Percentiles rank a stretch among this genome's conserved stretches.
Evolutionary conservation across 1,140 invertebrate genomes (phyloP).

Genomic region (Pararge aegeria): DNA sequence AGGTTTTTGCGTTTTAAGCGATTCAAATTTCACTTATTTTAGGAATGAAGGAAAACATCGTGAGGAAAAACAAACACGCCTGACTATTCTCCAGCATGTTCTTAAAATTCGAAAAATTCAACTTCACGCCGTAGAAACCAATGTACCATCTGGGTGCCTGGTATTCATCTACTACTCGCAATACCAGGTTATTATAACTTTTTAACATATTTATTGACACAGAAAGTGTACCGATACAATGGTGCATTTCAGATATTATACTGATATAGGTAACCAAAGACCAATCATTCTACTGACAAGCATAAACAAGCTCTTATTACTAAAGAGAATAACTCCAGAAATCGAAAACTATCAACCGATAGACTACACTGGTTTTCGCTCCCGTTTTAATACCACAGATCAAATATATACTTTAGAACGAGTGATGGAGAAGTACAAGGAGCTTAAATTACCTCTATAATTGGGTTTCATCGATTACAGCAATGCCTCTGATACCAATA

Average conservation of each 20-base stretch:
- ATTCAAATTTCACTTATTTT: too few species aligned
- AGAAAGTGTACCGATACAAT: not conserved
- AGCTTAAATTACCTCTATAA: not conserved
- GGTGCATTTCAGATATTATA: conserved; percentile 9
- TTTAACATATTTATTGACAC: not conserved
- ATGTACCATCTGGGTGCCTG: too few species aligned
- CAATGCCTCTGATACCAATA: not conserved
- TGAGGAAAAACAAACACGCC: too few species aligned
- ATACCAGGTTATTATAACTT: too few species aligned
- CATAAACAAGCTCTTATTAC: not conserved
- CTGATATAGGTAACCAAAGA: not conserved
- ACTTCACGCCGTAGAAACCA: too few species aligned
- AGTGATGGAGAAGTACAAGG: not conserved
- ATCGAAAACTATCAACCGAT: not conserved
- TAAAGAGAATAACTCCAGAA: not conserved
- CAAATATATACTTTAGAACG: not conserved
- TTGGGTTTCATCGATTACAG: not conserved
- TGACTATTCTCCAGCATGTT: too few species aligned
- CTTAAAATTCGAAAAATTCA: too few species aligned
- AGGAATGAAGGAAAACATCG: too few species aligned
- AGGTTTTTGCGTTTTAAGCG: too few species aligned
- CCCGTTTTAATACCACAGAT: not conserved
- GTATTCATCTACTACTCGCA: too few species aligned
- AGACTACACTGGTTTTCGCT: not conserved
- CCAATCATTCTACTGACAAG: not conserved